A percentile compares a stretch with the other conserved stretches of the same genome.
phyloP scores from a whole-genome alignment of 2,113 vertebrate species.

The Mellivora capensis region DNA sequence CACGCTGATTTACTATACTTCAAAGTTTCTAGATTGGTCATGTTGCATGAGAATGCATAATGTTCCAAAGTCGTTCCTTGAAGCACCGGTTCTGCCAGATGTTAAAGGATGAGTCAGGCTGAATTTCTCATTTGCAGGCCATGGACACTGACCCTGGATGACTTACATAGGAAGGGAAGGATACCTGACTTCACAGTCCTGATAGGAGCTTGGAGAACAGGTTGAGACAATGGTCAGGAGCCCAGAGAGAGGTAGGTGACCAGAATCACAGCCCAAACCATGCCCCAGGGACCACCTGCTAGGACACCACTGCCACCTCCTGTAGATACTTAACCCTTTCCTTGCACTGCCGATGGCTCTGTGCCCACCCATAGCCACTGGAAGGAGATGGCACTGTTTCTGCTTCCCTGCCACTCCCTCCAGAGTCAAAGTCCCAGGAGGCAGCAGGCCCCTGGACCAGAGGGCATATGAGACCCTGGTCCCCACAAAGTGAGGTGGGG shows the following conservation, averaged over 20 bases:
- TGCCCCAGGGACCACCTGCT: fast-evolving
- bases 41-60: background rate
- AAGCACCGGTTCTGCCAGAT: background rate
- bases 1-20: background rate
- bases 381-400: background rate
- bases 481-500: background rate
- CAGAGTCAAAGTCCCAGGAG: background rate
- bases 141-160: background rate
- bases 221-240: background rate
- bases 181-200: background rate
- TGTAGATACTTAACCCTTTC: background rate
- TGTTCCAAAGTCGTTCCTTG: background rate
- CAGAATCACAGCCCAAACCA: background rate
- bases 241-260: background rate
- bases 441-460: background rate
- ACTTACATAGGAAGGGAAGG: background rate
- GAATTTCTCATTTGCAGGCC: background rate
- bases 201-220: background rate
- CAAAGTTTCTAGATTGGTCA: too few relatives aligned
- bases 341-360: background rate
- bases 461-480: too few relatives aligned
- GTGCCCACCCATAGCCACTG: too few relatives aligned
- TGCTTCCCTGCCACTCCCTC: background rate
- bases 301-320: background rate
- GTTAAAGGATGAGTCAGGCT: background rate